phyloP scores from a whole-genome alignment of 1,140 invertebrate genomes.

The Probaryconus sp. region DNA sequence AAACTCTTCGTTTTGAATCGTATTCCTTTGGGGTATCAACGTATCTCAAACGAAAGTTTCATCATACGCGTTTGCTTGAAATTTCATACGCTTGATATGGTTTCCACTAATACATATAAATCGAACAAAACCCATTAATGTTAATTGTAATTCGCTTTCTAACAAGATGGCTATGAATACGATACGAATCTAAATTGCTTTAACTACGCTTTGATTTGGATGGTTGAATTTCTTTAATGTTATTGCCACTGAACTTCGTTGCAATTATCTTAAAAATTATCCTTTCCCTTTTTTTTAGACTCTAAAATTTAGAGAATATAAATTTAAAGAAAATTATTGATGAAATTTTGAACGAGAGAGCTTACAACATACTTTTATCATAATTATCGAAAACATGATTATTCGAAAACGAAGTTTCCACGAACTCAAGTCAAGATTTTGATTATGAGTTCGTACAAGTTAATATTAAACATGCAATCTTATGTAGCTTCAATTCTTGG shows the following conservation, averaged over 20 bases:
- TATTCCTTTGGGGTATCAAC: constrained; percentile 21
- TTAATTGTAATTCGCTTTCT: constrained; percentile 46
- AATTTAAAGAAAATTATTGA: no score
- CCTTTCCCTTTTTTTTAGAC: no score
- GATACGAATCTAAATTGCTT: constrained; percentile 19
- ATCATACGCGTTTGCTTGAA: constrained; percentile 23
- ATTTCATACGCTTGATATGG: constrained; percentile 31
- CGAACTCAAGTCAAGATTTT: no score
- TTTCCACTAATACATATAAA: constrained; percentile 32
- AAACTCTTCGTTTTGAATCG: constrained; percentile 7
- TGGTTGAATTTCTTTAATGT: constrained; percentile 24
- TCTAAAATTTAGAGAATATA: no score
- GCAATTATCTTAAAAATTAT: background rate
- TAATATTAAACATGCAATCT: no score
- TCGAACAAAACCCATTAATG: constrained; percentile 49
- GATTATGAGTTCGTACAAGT: no score
- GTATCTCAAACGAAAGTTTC: constrained; percentile 27
- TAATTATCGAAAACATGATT: no score
- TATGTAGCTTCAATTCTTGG: no score
- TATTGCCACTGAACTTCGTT: background rate
- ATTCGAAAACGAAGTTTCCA: no score
- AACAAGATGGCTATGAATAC: constrained; percentile 38
- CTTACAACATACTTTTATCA: no score
- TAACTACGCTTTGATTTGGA: constrained; percentile 24
- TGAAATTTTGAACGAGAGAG: no score